phyloP scores from a whole-genome alignment of 2,888 invertebrate genomes.

The Dasypolia templi region DNA sequence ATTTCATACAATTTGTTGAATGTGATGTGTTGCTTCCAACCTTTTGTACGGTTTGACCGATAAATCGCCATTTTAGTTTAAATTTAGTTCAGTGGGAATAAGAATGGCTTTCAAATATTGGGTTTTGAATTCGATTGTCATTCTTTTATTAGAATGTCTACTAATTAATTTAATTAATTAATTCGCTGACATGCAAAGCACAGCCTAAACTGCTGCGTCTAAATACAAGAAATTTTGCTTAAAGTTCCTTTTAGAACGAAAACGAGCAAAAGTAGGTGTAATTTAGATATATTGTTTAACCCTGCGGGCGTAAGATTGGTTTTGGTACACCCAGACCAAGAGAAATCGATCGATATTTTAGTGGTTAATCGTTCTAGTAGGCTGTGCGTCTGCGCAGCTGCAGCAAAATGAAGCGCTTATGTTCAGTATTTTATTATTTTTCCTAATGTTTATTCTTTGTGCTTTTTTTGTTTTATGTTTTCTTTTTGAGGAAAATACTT shows the following conservation, averaged over 20 bases:
- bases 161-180: neutral
- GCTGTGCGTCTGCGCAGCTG: too few relatives aligned
- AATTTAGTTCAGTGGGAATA: too few relatives aligned
- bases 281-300: neutral
- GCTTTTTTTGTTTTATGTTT: too few relatives aligned
- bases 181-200: neutral
- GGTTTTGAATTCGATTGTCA: neutral
- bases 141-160: neutral
- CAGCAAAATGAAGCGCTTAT: too few relatives aligned
- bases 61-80: conserved; percentile 9
- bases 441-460: too few relatives aligned
- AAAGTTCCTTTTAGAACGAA: neutral
- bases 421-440: too few relatives aligned
- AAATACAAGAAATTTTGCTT: neutral
- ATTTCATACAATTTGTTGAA: conserved; percentile 31
- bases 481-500: too few relatives aligned
- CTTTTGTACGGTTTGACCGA: conserved; percentile 2
- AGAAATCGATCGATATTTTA: too few relatives aligned
- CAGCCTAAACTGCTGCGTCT: neutral
- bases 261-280: neutral
- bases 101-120: neutral
- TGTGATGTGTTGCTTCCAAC: neutral
- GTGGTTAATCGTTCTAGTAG: too few relatives aligned
- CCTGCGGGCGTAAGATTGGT: too few relatives aligned
- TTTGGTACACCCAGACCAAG: too few relatives aligned